Base-by-base conservation (phyloP, 2,797 vertebrate genomes). In the Danionella dracula region DNA sequence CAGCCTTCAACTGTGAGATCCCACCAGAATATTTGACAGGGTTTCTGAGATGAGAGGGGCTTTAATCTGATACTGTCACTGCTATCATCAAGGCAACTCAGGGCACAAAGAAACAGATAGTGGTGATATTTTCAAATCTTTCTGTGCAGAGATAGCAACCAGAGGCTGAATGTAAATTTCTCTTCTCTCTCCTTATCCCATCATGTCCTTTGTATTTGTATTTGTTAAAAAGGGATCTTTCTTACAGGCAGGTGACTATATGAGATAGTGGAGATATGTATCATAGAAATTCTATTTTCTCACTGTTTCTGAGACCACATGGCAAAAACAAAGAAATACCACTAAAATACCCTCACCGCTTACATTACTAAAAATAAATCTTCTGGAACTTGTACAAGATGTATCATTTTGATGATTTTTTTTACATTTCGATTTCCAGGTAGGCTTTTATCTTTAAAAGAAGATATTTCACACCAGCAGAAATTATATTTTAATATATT, bases 1-100 rank as follows among this genome's bases (percentile, higher is more conserved):
- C 19, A 58, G 10, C 48, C 54, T 37, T 68, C 21, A 35, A 38
- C 35, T 20, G 59, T 53, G 37, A 48, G 74, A 48, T 66, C 66
- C 10, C 35, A 54, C 50, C 27, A 37, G 8, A 57, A 35, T 48
- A 53, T 41, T 49, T 61, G 68, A 68, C 67, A 66, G 32, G 49
- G 32, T 55, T 67, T 59, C 1, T 35, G 45, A 63, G 66, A 66
- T 63, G 51, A 64, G 32, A 74, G 59, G 19, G 15, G n/a, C 29
- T 72, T 45, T 60, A 3, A 66, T 69, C 53, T 46, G 63, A 46
- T 68, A 48, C 19, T 57, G 42, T 50, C 29, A 45, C 42, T 32
- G 13, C 70, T 74, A 68, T 63, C 35, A 68, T 41, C 48, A 74
- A 77, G 55, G 55, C 50, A 76, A 67, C 46, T 40, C 15, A 9